These are phyloP conservation scores for Florisuga fusca DNA, from an alignment of 2,797 vertebrate species.

Conservation along the genomic window DNA sequence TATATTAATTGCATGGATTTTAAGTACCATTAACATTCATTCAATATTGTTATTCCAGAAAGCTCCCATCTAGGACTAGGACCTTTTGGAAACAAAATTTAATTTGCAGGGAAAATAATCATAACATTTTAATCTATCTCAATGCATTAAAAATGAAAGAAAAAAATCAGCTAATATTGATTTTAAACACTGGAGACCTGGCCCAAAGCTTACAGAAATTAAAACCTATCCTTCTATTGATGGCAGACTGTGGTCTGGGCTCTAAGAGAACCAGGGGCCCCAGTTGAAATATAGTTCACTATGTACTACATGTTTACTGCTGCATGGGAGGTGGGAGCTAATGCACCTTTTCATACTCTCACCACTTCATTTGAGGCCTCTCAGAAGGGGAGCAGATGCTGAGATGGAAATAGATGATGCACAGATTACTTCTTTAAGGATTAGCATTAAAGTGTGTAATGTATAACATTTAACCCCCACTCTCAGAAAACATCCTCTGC, in stretches of 20 bases:
- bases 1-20: constrained; percentile 66
- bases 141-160: constrained; percentile 25
- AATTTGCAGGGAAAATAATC: constrained; percentile 50
- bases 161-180: background rate
- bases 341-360: background rate
- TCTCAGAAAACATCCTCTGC: background rate
- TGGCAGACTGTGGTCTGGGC: background rate
- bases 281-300: background rate
- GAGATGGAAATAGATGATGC: background rate
- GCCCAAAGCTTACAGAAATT: background rate
- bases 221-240: background rate
- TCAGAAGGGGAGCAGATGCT: background rate
- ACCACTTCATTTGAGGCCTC: background rate
- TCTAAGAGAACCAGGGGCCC: background rate
- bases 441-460: background rate
- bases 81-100: constrained; percentile 58
- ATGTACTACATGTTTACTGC: background rate
- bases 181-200: constrained; percentile 1
- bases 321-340: background rate
- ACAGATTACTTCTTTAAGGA: background rate
- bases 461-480: background rate
- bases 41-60: constrained; percentile 47
- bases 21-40: constrained; percentile 54
- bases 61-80: constrained; percentile 64
- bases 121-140: constrained; percentile 25